Conservation (phyloP, 2,113 vertebrate genomes). For the Melanotaenia duboulayi region DNA sequence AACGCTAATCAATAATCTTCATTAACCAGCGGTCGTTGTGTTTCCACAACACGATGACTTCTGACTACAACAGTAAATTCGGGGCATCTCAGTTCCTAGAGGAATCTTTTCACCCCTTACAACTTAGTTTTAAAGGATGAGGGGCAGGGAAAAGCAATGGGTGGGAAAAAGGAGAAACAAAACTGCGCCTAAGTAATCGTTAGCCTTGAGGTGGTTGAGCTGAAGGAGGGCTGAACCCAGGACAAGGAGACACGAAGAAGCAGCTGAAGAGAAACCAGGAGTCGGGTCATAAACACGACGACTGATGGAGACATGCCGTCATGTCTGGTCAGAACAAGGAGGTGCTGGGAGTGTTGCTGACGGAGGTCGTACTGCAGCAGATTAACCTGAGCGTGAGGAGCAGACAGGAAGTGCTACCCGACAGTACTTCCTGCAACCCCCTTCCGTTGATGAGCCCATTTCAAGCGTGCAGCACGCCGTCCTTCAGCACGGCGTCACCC, state of each 20-base stretch:
- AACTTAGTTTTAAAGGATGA: too few relatives aligned
- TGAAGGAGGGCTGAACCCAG: background rate
- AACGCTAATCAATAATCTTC: too few relatives aligned
- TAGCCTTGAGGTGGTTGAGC: background rate
- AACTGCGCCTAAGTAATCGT: too few relatives aligned
- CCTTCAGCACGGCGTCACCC: background rate
- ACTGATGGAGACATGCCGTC: background rate
- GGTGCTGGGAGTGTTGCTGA: background rate
- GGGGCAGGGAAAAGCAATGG: too few relatives aligned
- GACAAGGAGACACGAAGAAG: conserved; percentile 15
- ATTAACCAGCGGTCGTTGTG: too few relatives aligned
- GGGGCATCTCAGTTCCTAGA: too few relatives aligned
- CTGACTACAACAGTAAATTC: too few relatives aligned
- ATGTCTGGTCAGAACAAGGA: too few relatives aligned
- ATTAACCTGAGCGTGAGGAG: conserved; percentile 25
- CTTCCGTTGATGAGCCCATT: background rate
- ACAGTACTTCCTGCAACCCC: too few relatives aligned
- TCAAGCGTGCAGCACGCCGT: background rate
- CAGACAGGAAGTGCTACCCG: background rate
- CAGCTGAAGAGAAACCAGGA: conserved; percentile 15
- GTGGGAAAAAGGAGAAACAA: too few relatives aligned
- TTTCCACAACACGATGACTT: too few relatives aligned
- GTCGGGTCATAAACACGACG: background rate
- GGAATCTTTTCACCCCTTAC: too few relatives aligned
- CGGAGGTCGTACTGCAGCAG: conserved; percentile 1